These are phyloP conservation scores for Sesia bembeciformis DNA, from an alignment of 2,888 invertebrate species.

Conservation along the genomic window DNA sequence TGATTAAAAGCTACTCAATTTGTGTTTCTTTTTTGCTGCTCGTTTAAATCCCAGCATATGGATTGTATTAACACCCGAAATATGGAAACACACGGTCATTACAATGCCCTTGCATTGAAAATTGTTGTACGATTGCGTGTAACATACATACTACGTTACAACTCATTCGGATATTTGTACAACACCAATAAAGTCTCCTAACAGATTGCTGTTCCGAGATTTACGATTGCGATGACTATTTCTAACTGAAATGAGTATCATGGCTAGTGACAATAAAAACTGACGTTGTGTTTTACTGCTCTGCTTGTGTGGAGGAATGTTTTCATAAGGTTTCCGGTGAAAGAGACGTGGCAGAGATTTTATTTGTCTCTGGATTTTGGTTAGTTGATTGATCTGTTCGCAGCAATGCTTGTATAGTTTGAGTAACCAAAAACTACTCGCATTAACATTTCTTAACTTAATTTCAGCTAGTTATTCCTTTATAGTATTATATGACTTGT, in stretches of 20 bases:
- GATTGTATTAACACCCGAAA: too few relatives aligned
- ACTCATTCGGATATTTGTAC: conserved; percentile 19
- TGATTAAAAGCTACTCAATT: too few relatives aligned
- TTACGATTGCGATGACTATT: conserved; percentile 53
- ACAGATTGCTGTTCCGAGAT: conserved; percentile 51
- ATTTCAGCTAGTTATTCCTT: neutral
- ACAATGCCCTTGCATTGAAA: too few relatives aligned
- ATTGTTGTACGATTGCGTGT: too few relatives aligned
- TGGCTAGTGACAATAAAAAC: conserved; percentile 54
- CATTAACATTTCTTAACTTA: neutral
- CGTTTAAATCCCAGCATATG: too few relatives aligned
- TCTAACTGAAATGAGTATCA: conserved; percentile 49
- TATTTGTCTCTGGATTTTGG: conserved; percentile 6
- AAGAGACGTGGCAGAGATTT: conserved; percentile 5
- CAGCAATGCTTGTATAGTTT: neutral
- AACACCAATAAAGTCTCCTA: conserved; percentile 23
- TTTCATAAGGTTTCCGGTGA: conserved; percentile 62
- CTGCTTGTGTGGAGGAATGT: conserved; percentile 31
- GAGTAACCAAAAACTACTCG: neutral
- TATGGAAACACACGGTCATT: too few relatives aligned
- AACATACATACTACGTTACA: too few relatives aligned
- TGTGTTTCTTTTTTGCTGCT: too few relatives aligned
- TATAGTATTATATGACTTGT: neutral
- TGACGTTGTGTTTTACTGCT: conserved; percentile 35
- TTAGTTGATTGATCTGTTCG: neutral